These are phyloP conservation scores for Tachypleus tridentatus DNA, from an alignment of 1,140 invertebrate genomes.

Conservation along the genomic window DNA sequence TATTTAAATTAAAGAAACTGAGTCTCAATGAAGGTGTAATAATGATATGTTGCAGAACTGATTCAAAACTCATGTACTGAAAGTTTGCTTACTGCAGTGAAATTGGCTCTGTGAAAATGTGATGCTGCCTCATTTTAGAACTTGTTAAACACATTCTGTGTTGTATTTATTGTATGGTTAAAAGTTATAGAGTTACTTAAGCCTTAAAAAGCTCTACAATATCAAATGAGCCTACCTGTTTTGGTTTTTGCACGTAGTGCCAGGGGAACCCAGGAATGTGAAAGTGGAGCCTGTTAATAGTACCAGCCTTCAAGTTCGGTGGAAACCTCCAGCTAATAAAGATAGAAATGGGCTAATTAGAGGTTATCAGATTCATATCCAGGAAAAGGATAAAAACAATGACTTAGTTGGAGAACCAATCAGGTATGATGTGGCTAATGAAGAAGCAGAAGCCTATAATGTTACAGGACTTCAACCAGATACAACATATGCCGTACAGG, in stretches of 20 bases:
- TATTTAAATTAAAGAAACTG: too few relatives aligned
- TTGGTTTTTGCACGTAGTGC: conserved; percentile 44
- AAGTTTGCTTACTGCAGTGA: too few relatives aligned
- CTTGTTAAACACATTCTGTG: too few relatives aligned
- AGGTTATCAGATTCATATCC: conserved; percentile 90
- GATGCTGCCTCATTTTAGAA: too few relatives aligned
- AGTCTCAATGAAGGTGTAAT: too few relatives aligned
- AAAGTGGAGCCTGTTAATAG: conserved; percentile 77
- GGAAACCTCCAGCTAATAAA: conserved; percentile 77
- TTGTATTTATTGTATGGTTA: too few relatives aligned
- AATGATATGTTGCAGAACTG: too few relatives aligned
- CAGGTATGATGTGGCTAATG: conserved; percentile 65
- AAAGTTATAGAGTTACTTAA: too few relatives aligned
- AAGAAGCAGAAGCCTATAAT: conserved; percentile 61
- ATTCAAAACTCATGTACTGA: too few relatives aligned
- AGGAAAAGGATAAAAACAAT: conserved; percentile 62
- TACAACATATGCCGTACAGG: conserved; percentile 64
- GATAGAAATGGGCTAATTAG: conserved; percentile 90
- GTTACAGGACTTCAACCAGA: conserved; percentile 85
- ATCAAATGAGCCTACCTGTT: too few relatives aligned
- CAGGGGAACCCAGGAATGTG: conserved; percentile 86
- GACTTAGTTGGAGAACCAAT: conserved; percentile 28
- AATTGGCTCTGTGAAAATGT: too few relatives aligned
- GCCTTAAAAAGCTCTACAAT: too few relatives aligned
- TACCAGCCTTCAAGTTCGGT: conserved; percentile 77